Evolutionary conservation across 2,113 vertebrate species (phyloP), one percentile per base, ranked within the genome.

Genomic region (Ahaetulla prasina): DNA sequence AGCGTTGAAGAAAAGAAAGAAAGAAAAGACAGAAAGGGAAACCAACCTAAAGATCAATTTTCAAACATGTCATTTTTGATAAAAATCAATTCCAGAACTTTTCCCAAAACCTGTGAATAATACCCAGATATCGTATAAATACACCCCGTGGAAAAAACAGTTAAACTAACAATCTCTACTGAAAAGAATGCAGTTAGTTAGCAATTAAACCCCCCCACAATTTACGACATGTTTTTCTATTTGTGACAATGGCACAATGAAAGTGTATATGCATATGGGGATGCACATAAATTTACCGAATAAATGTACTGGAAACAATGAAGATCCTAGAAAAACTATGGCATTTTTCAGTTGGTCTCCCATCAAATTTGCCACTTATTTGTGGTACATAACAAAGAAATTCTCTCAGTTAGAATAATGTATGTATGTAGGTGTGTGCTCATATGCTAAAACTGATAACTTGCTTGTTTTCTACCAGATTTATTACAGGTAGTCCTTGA

Each of bases 21-120:
- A 96, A 96, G 95, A 96, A 96, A 95, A 88, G 87, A 80, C 92
- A 95, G 96, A 98, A 97, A 96, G 97, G 95, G 96, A 97, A 94
- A 95, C 96, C 95, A 96, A 96, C 96, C 96, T 96, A 96, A 96
- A 96, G 95, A 97, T n/a, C 96, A 96, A 94, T 95, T 95, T 97
- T 93, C 53, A 89, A 93, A 94, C 85, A 96, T 52, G 3, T 45
- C 57, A 60, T 90, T 25, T 92, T 91, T 90, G 3, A 92, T 0
- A 93, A 94, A 86, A 35, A 22, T 43, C 55, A 96, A 94, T 93
- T n/a, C 90, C 91, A 2, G 27, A 94, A 43, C 43, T 60, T 27
- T n/a, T 8, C 7, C 57, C 89, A 35, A 74, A 88, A 47, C 9
- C 94, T 90, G 85, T 92, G 47, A 57, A 68, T 43, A 85, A 60